Evolutionary conservation across 2,888 invertebrate genomes (phyloP).

Genomic region (Homarus gammarus): DNA sequence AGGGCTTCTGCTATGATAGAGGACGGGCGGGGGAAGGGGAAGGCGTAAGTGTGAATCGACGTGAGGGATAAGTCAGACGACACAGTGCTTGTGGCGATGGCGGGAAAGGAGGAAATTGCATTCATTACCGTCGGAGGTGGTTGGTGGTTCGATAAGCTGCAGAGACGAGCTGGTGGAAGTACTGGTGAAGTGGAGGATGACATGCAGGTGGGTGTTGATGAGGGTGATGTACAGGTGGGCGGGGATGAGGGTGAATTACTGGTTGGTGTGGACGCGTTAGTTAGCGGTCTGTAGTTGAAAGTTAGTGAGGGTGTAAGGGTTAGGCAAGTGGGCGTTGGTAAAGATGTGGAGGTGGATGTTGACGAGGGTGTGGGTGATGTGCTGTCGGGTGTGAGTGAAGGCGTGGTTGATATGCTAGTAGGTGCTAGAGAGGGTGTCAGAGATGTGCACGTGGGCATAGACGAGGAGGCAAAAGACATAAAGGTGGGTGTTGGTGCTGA

Average conservation of each 20-base stretch:
- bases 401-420: too few species aligned
- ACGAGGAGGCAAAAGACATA: too few species aligned
- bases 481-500: neutral
- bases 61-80: neutral
- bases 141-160: neutral
- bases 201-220: neutral
- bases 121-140: neutral
- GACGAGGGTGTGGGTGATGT: neutral
- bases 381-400: neutral
- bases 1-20: neutral
- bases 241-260: neutral
- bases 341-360: too few species aligned
- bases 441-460: too few species aligned
- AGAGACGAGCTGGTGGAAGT: neutral
- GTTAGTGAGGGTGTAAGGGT: neutral
- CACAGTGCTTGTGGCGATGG: neutral
- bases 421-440: too few species aligned
- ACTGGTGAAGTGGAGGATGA: neutral
- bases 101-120: neutral
- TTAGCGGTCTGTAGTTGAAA: neutral
- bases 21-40: neutral
- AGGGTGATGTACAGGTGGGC: neutral
- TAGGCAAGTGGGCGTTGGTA: too few species aligned
- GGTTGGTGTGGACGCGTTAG: neutral
- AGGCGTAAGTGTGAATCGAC: too few species aligned